A percentile compares a stretch with the other conserved stretches of the same genome.
Conservation (phyloP, 2,888 invertebrate species). For the Tridacna gigas region DNA sequence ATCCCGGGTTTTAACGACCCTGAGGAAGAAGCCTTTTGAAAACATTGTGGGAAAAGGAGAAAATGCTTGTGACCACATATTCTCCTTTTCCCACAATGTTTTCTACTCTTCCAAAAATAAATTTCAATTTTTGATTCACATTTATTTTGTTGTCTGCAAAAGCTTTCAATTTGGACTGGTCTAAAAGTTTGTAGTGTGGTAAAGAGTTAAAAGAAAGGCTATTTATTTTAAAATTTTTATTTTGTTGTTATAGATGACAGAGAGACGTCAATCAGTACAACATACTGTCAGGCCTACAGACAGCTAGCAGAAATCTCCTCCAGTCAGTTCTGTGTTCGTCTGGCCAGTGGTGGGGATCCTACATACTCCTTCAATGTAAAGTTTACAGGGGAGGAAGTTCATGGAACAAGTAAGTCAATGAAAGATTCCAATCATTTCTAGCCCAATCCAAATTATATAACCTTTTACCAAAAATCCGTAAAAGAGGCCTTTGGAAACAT, state of each 20-base stretch:
- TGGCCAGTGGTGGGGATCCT: conserved; percentile 84
- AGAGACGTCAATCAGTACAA: conserved; percentile 65
- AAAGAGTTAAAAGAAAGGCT: not conserved
- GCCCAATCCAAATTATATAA: not conserved
- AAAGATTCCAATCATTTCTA: not conserved
- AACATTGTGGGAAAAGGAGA: no score
- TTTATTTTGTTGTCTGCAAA: not conserved
- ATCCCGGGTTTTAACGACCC: no score
- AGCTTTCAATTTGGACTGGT: not conserved
- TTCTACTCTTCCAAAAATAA: no score
- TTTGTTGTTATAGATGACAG: conserved; percentile 62
- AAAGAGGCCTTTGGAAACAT: not conserved
- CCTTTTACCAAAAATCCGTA: not conserved
- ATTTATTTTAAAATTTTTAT: not conserved
- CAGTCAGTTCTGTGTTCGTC: conserved; percentile 83
- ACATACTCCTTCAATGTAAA: conserved; percentile 84
- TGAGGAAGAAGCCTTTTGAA: no score
- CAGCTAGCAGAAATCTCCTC: conserved; percentile 82
- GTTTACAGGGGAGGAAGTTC: conserved; percentile 84
- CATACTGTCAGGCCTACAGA: conserved; percentile 83
- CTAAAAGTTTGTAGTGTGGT: not conserved
- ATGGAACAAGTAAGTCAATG: conserved; percentile 82
- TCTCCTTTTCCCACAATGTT: no score
- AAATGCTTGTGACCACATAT: no score
- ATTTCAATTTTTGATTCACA: no score